Evolutionary conservation across 2,113 vertebrate species (phyloP).

Genomic region (Lipotes vexillifer): DNA sequence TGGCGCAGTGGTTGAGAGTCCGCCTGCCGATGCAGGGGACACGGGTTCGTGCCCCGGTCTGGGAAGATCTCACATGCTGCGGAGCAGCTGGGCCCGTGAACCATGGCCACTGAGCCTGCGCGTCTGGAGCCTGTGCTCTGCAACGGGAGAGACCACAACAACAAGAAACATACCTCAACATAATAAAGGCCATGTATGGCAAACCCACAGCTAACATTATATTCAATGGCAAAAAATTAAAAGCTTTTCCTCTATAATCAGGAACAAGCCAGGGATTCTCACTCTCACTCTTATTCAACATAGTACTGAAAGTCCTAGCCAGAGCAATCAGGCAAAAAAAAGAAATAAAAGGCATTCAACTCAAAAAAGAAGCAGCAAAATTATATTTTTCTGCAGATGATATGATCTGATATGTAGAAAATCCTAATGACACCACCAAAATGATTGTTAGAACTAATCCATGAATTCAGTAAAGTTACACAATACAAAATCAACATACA

Average conservation of each 20-base stretch:
- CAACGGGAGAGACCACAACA: too few relatives aligned
- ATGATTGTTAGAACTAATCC: background rate
- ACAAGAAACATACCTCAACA: background rate
- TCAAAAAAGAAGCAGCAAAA: background rate
- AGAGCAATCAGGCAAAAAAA: background rate
- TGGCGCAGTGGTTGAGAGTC: too few relatives aligned
- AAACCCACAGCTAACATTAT: background rate
- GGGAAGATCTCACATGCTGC: too few relatives aligned
- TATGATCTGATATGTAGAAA: background rate
- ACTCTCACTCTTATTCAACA: background rate
- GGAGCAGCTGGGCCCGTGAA: too few relatives aligned
- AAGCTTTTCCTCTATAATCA: background rate
- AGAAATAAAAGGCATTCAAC: background rate
- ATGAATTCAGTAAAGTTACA: background rate
- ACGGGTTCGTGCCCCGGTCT: too few relatives aligned
- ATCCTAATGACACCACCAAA: background rate
- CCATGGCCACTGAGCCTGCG: too few relatives aligned
- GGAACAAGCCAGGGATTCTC: background rate
- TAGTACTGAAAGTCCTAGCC: background rate
- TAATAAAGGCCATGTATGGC: too few relatives aligned
- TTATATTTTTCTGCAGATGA: background rate
- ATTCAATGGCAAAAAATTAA: background rate
- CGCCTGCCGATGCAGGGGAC: too few relatives aligned
- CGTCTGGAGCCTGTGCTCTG: too few relatives aligned
- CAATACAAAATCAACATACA: background rate